Conservation (phyloP, 2,888 invertebrate genomes). For the Cepaea hortensis region DNA sequence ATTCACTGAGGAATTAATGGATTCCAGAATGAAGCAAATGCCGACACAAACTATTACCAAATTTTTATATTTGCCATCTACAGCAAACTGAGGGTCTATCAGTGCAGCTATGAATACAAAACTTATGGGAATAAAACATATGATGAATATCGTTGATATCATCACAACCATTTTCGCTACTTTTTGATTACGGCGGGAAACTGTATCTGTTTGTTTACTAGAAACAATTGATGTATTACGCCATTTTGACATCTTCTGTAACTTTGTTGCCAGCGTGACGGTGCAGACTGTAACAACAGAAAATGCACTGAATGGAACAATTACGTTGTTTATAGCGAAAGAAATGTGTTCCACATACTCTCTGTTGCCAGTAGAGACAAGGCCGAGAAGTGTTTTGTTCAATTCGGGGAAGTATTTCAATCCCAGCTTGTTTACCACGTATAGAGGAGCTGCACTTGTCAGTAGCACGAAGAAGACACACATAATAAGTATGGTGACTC, state of each 20-base stretch:
- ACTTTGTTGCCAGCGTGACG: not conserved
- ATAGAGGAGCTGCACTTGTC: no score
- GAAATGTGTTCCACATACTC: no score
- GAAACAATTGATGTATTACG: not conserved
- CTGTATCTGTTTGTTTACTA: not conserved
- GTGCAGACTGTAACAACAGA: not conserved
- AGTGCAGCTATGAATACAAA: not conserved
- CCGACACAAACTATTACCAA: not conserved
- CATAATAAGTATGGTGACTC: no score
- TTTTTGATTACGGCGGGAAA: not conserved
- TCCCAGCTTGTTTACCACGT: no score
- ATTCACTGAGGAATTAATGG: not conserved
- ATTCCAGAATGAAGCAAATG: not conserved
- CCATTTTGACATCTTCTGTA: not conserved
- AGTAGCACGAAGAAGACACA: no score
- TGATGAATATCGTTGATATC: conserved; percentile 7
- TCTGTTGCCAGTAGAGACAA: no score
- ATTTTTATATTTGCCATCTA: not conserved
- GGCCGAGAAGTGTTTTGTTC: no score
- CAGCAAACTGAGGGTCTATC: not conserved
- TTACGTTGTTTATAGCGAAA: no score
- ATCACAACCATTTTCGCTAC: conserved; percentile 20
- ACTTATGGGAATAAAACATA: not conserved
- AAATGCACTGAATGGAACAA: no score
- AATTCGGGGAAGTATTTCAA: no score